Evolutionary conservation across 2,888 invertebrate genomes (phyloP), one percentile per base, ranked within the genome.

Genomic region (Diadegma fenestrale): DNA sequence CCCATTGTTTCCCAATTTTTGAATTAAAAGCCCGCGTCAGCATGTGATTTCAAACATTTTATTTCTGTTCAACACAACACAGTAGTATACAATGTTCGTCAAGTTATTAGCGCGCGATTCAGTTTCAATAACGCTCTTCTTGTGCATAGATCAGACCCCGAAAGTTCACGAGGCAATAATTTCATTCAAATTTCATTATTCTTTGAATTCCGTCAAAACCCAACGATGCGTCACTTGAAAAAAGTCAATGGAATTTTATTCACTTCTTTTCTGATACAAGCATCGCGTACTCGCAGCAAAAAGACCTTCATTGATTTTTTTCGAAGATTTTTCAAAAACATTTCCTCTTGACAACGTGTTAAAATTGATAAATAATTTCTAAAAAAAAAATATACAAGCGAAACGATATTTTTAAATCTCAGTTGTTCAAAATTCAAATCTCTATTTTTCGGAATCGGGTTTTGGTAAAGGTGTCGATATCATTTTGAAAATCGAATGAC

Each of bases 51-150:
- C 4, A n/a, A 48, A 17, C 45, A 17, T 48, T 58, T 5, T 26
- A 10, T 26, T 26, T 58, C 26, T 14, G 26, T 5, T 26, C 3
- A 58, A 26, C 26, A 58, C 26, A 26, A 58, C 26, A 22, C 12
- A 58, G 17, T 26, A 58, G 58, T 54, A n/a, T n/a, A 12, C 54
- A 54, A 54, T 54, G 54, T 58, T 14, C 26, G 26, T 58, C n/a
- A 4, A 58, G 5, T 26, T 19, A 19, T 51, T 51, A n/a, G 19
- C 2, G 22, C n/a, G n/a, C 8, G 22, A 26, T 58, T 58, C 58
- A 58, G 58, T 58, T 26, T 26, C 26, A 26, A 58, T 14, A 14
- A 14, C 58, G 26, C 26, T 58, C 22, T 58, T 14, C 26, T 58
- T 26, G 58, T 14, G 26, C 58, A 26, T 14, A 26, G 58, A 26